phyloP scores from a whole-genome alignment of 2,888 invertebrate species.

The Diloba caeruleocephala region DNA sequence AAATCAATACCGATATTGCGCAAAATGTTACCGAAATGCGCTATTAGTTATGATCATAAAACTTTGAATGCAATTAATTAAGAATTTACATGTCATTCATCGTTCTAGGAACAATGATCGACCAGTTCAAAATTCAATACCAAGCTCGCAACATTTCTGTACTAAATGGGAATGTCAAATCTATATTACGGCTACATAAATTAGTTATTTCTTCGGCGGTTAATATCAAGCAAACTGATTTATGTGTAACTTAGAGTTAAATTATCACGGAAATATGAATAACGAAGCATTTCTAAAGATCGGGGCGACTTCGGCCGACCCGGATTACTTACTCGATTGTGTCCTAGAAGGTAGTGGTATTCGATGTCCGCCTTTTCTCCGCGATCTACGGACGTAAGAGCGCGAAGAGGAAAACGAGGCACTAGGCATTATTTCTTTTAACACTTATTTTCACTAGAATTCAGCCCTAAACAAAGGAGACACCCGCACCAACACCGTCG shows the following conservation, averaged over 20 bases:
- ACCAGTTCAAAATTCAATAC: conserved; percentile 67
- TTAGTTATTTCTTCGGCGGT: conserved; percentile 29
- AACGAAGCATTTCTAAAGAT: conserved; percentile 70
- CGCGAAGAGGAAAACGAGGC: conserved; percentile 98
- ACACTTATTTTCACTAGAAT: conserved; percentile 88
- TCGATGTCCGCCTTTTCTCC: conserved; percentile 97
- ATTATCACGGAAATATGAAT: conserved; percentile 72
- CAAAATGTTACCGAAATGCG: conserved; percentile 86
- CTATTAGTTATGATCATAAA: conserved; percentile 69
- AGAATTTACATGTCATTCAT: conserved; percentile 78
- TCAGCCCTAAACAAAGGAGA: conserved; percentile 94
- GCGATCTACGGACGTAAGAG: conserved; percentile 97
- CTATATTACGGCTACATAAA: conserved; percentile 32
- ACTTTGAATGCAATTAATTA: conserved; percentile 64
- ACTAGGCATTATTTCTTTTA: conserved; percentile 95
- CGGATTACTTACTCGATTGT: conserved; percentile 93
- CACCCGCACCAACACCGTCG: conserved; percentile 93
- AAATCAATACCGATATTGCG: conserved; percentile 88
- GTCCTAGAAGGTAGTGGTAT: conserved; percentile 94
- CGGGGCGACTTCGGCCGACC: conserved; percentile 82
- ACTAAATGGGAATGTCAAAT: conserved; percentile 50
- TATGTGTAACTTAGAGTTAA: conserved; percentile 51
- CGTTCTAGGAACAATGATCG: conserved; percentile 75
- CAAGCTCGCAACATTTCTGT: conserved; percentile 58
- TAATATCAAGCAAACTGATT: conserved; percentile 41